Conservation (phyloP, 2,113 vertebrate species). For the Antechinus flavipes region DNA sequence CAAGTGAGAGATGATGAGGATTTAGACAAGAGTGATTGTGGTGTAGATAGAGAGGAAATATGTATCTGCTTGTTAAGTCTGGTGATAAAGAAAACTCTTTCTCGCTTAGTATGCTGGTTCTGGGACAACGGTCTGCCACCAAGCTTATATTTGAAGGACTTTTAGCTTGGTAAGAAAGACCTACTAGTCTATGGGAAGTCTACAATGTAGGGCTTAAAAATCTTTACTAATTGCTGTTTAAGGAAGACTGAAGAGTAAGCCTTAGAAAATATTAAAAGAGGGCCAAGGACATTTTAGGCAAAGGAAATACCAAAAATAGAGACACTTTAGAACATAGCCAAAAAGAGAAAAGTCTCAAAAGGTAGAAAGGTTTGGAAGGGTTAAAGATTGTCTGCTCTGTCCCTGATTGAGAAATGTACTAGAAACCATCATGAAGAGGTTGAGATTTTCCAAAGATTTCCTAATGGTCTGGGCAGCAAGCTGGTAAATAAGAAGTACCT, state of each 20-base stretch:
- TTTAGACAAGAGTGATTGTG: background rate
- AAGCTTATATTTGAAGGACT: background rate
- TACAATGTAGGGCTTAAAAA: background rate
- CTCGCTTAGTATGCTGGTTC: background rate
- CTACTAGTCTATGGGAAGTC: background rate
- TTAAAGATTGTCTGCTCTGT: background rate
- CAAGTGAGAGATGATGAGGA: background rate
- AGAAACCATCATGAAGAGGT: background rate
- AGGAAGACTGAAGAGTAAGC: background rate
- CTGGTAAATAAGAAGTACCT: background rate
- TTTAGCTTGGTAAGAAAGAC: background rate
- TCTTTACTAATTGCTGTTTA: background rate
- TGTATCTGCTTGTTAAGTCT: background rate
- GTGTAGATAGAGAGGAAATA: background rate
- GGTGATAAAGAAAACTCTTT: background rate
- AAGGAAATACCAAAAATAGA: background rate
- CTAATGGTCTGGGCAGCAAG: background rate
- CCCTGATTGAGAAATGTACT: background rate
- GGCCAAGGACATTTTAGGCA: background rate
- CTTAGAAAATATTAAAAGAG: background rate
- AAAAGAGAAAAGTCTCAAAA: background rate
- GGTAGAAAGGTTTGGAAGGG: background rate
- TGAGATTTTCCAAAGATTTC: background rate
- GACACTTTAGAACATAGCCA: background rate
- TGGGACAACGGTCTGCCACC: background rate